A percentile compares a stretch with the other conserved stretches of the same genome.
phyloP scores from a whole-genome alignment of 2,888 invertebrate genomes.

The Coenonympha glycerion region DNA sequence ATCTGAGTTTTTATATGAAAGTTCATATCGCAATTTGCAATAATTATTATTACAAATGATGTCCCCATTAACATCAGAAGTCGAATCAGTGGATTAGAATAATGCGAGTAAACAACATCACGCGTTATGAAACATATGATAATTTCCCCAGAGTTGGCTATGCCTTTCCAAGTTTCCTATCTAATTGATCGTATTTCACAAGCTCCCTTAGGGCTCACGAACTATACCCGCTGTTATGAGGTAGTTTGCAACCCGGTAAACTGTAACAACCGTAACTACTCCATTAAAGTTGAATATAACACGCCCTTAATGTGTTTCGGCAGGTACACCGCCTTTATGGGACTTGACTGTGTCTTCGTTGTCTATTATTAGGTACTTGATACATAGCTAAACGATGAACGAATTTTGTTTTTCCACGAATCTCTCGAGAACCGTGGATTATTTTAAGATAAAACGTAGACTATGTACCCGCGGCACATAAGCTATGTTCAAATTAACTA shows the following conservation, averaged over 20 bases:
- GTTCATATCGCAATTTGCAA: too few relatives aligned
- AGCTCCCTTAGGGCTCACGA: conserved; percentile 36
- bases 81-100: conserved; percentile 10
- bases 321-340: conserved; percentile 27
- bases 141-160: conserved; percentile 33
- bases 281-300: conserved; percentile 40
- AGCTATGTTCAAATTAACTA: too few relatives aligned
- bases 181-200: conserved; percentile 51
- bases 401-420: too few relatives aligned
- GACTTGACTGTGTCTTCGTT: conserved; percentile 11
- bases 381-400: too few relatives aligned
- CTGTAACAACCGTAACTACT: conserved; percentile 28
- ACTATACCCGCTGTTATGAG: conserved; percentile 35
- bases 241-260: conserved; percentile 27
- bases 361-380: too few relatives aligned
- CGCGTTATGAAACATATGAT: conserved; percentile 23
- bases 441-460: too few relatives aligned
- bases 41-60: too few relatives aligned
- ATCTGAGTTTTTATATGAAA: too few relatives aligned
- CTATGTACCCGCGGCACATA: too few relatives aligned
- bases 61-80: too few relatives aligned
- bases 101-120: not conserved
- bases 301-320: conserved; percentile 26
- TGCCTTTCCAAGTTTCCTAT: conserved; percentile 35
- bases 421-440: too few relatives aligned